Conservation (phyloP, 2,888 invertebrate species). For the Athetis lepigone region DNA sequence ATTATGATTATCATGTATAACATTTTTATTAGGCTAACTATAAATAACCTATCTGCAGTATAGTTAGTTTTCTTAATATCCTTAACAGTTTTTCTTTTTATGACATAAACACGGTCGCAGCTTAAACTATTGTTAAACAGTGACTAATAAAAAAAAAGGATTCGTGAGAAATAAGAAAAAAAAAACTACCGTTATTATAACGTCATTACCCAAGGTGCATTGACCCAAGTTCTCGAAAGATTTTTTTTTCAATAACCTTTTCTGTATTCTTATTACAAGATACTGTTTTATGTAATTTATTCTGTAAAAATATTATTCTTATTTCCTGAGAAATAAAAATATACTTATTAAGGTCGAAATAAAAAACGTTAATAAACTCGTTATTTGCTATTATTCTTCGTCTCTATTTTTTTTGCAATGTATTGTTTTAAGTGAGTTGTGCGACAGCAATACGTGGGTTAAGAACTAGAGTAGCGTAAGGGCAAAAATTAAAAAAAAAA, state of each 20-base stretch:
- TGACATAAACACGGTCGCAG: background rate
- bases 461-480: no score
- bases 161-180: background rate
- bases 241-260: background rate
- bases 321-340: background rate
- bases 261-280: no score
- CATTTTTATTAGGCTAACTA: background rate
- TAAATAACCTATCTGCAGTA: slow-evolving; percentile 16
- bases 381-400: no score
- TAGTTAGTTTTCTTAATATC: slow-evolving; percentile 7
- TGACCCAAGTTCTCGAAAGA: slow-evolving; percentile 19
- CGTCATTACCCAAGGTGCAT: slow-evolving; percentile 30
- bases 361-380: no score
- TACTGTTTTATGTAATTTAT: background rate
- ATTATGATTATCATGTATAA: background rate
- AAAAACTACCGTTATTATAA: slow-evolving; percentile 21
- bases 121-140: slow-evolving; percentile 1
- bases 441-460: no score
- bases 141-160: background rate
- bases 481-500: no score
- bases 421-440: no score
- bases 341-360: no score
- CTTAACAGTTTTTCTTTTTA: background rate
- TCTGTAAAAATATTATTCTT: background rate
- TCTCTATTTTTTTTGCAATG: no score